Percentiles rank a stretch among this genome's conserved stretches.
phyloP scores from a whole-genome alignment of 1,140 invertebrate genomes.

The Ladona fulva region DNA sequence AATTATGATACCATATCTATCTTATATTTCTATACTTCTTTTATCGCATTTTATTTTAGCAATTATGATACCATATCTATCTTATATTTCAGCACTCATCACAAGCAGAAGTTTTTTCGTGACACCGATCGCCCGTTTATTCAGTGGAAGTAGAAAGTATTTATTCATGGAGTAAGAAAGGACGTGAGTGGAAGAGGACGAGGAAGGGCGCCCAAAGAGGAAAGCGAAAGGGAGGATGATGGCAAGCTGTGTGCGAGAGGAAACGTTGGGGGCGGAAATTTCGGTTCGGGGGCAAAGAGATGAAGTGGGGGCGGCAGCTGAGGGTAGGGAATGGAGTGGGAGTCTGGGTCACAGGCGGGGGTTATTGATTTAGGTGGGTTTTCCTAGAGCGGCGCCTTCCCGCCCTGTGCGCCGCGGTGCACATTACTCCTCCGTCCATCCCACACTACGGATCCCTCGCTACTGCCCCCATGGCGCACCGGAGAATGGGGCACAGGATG shows the following conservation, averaged over 20 bases:
- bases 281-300: slow-evolving; percentile 27
- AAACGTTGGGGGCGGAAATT: slow-evolving; percentile 27
- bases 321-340: not conserved
- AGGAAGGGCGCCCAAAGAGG: slow-evolving; percentile 36
- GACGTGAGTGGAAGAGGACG: slow-evolving; percentile 34
- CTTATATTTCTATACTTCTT: no score
- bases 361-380: slow-evolving; percentile 16
- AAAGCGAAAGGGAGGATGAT: slow-evolving; percentile 27
- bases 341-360: not conserved
- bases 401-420: not conserved
- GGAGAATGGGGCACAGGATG: not conserved
- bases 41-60: no score
- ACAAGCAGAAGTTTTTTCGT: no score
- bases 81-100: no score
- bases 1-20: no score
- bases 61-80: no score
- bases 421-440: not conserved
- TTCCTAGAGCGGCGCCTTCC: not conserved
- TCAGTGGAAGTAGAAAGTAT: no score
- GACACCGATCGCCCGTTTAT: no score
- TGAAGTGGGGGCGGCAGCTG: slow-evolving; percentile 34
- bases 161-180: slow-evolving; percentile 39
- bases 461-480: not conserved
- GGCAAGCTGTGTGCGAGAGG: slow-evolving; percentile 23
- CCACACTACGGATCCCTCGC: not conserved